phyloP scores from a whole-genome alignment of 2,797 vertebrate species.

The Lophius americanus region DNA sequence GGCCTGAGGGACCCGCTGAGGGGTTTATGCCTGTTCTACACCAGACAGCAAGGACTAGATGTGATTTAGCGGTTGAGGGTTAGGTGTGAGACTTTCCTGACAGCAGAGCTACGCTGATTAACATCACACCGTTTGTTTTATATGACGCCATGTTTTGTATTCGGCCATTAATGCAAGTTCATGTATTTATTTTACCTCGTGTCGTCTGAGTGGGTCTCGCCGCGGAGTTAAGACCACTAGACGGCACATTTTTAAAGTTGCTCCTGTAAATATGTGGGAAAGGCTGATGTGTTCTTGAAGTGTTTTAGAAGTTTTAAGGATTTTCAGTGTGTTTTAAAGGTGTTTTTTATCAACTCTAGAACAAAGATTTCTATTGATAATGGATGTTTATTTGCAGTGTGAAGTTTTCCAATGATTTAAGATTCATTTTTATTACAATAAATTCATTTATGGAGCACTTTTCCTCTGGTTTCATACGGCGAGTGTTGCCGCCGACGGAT shows the following conservation, averaged over 20 bases:
- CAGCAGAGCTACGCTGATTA: not conserved
- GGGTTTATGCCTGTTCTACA: not conserved
- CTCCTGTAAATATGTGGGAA: conserved; percentile 61
- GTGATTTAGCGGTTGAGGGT: not conserved
- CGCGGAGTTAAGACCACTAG: not conserved
- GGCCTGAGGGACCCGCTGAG: conserved; percentile 44
- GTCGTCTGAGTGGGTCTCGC: not conserved
- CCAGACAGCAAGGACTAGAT: not conserved
- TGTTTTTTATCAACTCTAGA: conserved; percentile 4
- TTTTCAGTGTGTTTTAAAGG: not conserved
- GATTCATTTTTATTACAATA: conserved; percentile 53
- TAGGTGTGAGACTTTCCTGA: not conserved
- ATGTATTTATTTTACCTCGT: conserved; percentile 54
- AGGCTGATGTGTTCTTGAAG: not conserved
- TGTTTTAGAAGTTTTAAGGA: conserved; percentile 20
- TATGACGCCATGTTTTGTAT: conserved; percentile 32
- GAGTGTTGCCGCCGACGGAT: not conserved
- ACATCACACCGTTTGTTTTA: not conserved
- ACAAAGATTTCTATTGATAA: conserved; percentile 10
- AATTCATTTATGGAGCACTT: conserved; percentile 43
- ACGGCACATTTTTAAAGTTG: conserved; percentile 7
- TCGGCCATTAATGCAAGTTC: not conserved
- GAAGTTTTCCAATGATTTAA: conserved; percentile 31
- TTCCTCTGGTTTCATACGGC: conserved; percentile 15
- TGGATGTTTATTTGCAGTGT: conserved; percentile 11